Evolutionary conservation across 2,888 invertebrate genomes (phyloP).

Genomic region (Ophonus ardosiacus): DNA sequence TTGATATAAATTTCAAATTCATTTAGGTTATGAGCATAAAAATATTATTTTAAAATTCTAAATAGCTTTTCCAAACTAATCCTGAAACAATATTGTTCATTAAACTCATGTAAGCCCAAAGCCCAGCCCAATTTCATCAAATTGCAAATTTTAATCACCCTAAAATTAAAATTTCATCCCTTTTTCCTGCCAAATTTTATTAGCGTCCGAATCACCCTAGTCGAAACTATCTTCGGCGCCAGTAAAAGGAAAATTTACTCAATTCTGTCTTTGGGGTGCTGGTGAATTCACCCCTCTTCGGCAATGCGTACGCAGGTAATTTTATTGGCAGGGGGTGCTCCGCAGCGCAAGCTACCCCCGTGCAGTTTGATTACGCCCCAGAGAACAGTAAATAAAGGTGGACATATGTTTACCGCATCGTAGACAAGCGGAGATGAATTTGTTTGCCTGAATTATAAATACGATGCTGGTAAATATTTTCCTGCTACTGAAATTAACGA

Average conservation of each 20-base stretch:
- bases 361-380: conserved; percentile 36
- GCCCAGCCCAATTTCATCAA: background rate
- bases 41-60: background rate
- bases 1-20: background rate
- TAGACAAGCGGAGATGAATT: conserved; percentile 40
- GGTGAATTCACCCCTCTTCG: background rate
- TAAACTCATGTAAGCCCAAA: background rate
- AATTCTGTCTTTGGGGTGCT: background rate
- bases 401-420: conserved; percentile 51
- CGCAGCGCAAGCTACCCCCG: background rate
- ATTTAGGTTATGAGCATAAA: too few species aligned
- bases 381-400: conserved; percentile 37
- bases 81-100: background rate
- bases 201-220: background rate
- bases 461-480: background rate
- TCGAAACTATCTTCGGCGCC: background rate
- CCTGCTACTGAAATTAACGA: background rate
- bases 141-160: background rate
- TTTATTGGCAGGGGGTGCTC: conserved; percentile 25
- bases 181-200: background rate
- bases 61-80: background rate
- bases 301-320: conserved; percentile 19
- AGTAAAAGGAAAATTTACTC: background rate
- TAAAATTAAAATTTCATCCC: background rate
- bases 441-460: conserved; percentile 43